A percentile compares a stretch with the other conserved stretches of the same genome.
phyloP scores from a whole-genome alignment of 37 sponge, comb jelly and placozoan species.

The Agelas oroides region DNA sequence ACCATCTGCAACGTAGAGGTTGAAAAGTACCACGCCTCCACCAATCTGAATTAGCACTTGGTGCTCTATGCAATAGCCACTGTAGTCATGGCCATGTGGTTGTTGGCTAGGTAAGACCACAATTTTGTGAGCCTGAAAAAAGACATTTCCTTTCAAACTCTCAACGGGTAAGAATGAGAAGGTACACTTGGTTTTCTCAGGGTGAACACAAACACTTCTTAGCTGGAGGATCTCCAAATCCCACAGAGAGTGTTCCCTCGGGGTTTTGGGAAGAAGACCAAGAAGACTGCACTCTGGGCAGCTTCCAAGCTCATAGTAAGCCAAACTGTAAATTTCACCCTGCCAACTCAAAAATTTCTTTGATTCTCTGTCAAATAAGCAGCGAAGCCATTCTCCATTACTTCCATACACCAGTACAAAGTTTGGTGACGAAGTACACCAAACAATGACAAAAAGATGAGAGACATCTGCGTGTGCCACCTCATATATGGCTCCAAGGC shows the following conservation, averaged over 20 bases:
- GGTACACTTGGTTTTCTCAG: neutral
- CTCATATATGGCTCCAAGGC: neutral
- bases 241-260: neutral
- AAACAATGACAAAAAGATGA: neutral
- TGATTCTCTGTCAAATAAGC: no score
- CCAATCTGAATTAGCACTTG: conserved; percentile 1
- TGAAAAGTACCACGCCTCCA: neutral
- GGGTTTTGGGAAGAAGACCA: neutral
- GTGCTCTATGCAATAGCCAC: neutral
- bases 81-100: neutral
- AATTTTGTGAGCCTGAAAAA: neutral
- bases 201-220: neutral
- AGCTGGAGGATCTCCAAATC: neutral
- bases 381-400: neutral
- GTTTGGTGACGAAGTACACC: neutral
- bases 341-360: neutral
- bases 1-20: neutral
- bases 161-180: neutral
- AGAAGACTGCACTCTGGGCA: conserved; percentile 11
- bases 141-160: neutral
- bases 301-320: conserved; percentile 11
- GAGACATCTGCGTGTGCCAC: neutral
- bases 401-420: conserved; percentile 2
- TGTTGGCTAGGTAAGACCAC: neutral
- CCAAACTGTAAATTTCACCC: neutral